Base-by-base conservation (phyloP, 2,113 vertebrate species). In the Electrona antarctica region DNA sequence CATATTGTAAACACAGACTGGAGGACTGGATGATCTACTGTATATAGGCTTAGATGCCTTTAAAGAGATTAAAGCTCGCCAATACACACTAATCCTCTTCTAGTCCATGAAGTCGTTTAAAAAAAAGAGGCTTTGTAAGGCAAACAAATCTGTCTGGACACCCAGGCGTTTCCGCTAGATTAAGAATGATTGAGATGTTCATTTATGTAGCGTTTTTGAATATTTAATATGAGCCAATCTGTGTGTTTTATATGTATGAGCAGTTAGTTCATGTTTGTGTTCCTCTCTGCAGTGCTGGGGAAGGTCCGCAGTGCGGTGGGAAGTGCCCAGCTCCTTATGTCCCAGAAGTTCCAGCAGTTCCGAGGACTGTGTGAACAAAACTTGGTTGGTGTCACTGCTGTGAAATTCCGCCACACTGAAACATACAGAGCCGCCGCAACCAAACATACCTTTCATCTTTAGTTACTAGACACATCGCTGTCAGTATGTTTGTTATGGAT, bases 321-420 rank as follows among this genome's bases (percentile, higher is more conserved):
- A 84, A 89, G 93, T 60, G 93, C 93, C 76, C 93, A 93, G 84
- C 92, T 93, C 77, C 88, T 94, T 1, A 94, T 94, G 74, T 90
- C 92, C 63, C 90, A 94, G 89, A 99, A 99, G 92, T 99, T 99
- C 91, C 96, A 97, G 92, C 98, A 99, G 87, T 99, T 99, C 89
- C 95, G 95, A 1, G 97, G 96, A 75, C 94, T 99, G 88, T 99
- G 98, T 92, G 96, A 99, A 68, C 97, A 99, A 90, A 99, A 99
- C 93, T 87, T 99, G 97, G 98, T 99, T 83, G 93, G 96, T 95
- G 54, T 67, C 13, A 48, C 58, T 47, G 56, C 12, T 83, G 7
- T 69, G 55, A 54, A 7, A 14, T 54, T 0, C 12, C 11, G 69
- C 45, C n/a, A 14, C 33, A 52, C 21, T 45, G 8, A 33, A 8